Evolutionary conservation across 2,888 invertebrate species (phyloP), one percentile per base, ranked within the genome.

Genomic region (Anarsia innoxiella): DNA sequence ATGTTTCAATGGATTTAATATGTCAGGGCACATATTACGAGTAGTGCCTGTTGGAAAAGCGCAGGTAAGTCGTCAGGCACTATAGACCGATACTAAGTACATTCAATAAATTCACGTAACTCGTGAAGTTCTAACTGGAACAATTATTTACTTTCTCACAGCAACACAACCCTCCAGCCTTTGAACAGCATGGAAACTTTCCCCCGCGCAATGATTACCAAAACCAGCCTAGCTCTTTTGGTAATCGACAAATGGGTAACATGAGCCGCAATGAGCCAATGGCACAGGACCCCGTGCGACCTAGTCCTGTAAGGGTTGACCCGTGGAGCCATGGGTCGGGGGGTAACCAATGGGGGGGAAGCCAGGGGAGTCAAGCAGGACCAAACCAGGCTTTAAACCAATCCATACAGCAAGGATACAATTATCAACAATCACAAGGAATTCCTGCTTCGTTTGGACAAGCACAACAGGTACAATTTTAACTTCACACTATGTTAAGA

Each of bases 1-100:
- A 48, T 66, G 60, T 40, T 55, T 84, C 1, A 59, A 79, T 16
- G 78, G 80, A 1, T 79, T 59, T 38, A 55, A 66, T 2, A 50
- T 73, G 42, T 49, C 57, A 0, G 71, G 72, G 0, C 59, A 65
- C 39, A 35, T 66, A 10, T 28, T 83, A 27, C 63, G 64, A 43
- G 64, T 77, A 1, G 45, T 63, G 5, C 71, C 76, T 1, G 50
- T 79, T 15, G 68, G 65, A 5, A 78, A 79, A 51, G 33, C 48
- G 9, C 23, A 39, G 38, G 61, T 59, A 44, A 56, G 53, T 45
- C n/a, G 3, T 4, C 25, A 25, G n/a, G n/a, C 19, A 19, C 19
- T 19, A 19, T 19, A 19, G 8, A 19, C 19, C 4, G 3, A 8
- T 19, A 5, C 19, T 19, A 19, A 19, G 3, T 19, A 19, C 19